Base-by-base conservation (phyloP, 2,113 vertebrate genomes). In the Coracopsis vasa region DNA sequence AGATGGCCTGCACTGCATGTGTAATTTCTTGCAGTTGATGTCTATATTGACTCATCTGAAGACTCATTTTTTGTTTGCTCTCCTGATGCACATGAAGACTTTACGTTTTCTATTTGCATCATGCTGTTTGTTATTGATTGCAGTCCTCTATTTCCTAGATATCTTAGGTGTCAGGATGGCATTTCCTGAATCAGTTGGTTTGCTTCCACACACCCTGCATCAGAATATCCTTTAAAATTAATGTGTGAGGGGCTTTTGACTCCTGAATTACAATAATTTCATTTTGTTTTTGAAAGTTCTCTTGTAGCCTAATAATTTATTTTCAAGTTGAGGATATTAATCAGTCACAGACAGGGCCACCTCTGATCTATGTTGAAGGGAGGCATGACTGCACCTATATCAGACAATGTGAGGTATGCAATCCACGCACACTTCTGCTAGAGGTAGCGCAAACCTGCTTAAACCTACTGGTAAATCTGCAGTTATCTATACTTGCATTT, bases 1-100 rank as follows among this genome's bases (percentile, higher is more conserved):
- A 91, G 25, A 44, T 90, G 54, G 18, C 29, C 54, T 66, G 33
- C 33, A 53, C 67, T 65, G 62, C 58, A 16, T 24, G 16, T 70
- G 27, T 73, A 54, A 86, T 82, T 77, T 94, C 79, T 94, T 90
- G 45, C 27, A 62, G 64, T 35, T 90, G 42, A 61, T 89, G 11
- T 71, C 44, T 81, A 13, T 73, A 86, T 70, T 90, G 79, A 80
- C 28, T 94, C 62, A 88, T 87, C 47, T 73, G 58, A 92, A 62
- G 28, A 61, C 24, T 86, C 29, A 64, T 71, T 77, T 45, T 86
- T 77, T 85, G 10, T 77, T 95, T 95, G 41, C 48, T 88, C 92
- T 89, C 56, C 61, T 81, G 80, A 81, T 85, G 39, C 64, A 53
- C 42, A 37, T 0, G 1, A 84, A 47, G 47, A 74, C 31, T 62